Evolutionary conservation across 1,140 invertebrate genomes (phyloP), one percentile per base, ranked within the genome.

Genomic region (Manduca sexta): DNA sequence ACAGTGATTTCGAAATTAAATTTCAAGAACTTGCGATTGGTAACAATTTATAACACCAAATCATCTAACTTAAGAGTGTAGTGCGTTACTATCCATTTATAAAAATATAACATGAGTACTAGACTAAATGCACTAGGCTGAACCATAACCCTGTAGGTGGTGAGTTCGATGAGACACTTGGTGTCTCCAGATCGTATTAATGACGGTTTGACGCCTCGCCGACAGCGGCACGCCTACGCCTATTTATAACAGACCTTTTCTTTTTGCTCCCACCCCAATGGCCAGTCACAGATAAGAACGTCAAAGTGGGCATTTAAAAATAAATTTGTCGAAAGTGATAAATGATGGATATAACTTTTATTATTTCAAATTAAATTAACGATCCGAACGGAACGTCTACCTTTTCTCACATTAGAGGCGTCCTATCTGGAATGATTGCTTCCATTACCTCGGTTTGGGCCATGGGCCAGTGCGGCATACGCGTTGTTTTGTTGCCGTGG

Each of bases 341-440:
- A 84, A 84, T 81, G 81, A 79, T 68, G 74, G 67, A 74, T 79
- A 82, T 79, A 79, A 79, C 56, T 81, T 82, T 84, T 84, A 84
- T 84, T 84, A 82, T 82, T 78, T 84, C 75, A 82, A 82, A 84
- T 84, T 82, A 84, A 81, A 84, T 83, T 81, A 84, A 84, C 81
- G 79, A 81, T 74, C 74, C 67, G 58, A 62, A 56, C 69, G 69
- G 65, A 65, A 67, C 72, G 71, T 84, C 75, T 73, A 75, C 74
- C 77, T 80, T 82, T 84, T 81, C 78, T 84, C 77, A 82, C 81
- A 82, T 84, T 84, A 82, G 76, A 76, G 66, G 70, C 74, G 76
- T 77, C 81, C 82, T 84, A 84, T 84, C 81, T 78, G 69, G 70
- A 81, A 81, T 81, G 81, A 84, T 84, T 81, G 75, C 81, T 82